A percentile compares a stretch with the other conserved stretches of the same genome.
Evolutionary conservation across 2,797 vertebrate genomes (phyloP).

Genomic region (Cyprinella venusta): DNA sequence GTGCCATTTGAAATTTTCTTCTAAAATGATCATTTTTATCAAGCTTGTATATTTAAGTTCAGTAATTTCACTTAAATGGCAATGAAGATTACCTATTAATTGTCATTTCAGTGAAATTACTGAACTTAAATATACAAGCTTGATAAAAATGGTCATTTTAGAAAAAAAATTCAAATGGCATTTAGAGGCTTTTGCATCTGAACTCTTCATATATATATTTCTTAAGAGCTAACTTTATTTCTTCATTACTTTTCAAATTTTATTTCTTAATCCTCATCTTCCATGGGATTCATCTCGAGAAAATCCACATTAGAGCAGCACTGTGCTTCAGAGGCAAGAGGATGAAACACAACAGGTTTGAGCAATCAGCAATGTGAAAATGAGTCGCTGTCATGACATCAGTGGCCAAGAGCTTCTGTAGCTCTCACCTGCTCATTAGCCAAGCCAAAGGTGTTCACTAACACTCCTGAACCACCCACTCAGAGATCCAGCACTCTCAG

Average conservation of each 20-base stretch:
- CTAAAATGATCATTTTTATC: too few relatives aligned
- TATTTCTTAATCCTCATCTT: neutral
- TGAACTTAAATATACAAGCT: too few relatives aligned
- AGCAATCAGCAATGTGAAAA: constrained; percentile 49
- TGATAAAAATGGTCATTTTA: too few relatives aligned
- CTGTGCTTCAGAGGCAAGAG: constrained; percentile 5
- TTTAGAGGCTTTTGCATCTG: too few relatives aligned
- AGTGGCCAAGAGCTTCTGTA: constrained; percentile 51
- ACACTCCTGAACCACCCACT: constrained; percentile 39
- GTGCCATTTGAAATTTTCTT: too few relatives aligned
- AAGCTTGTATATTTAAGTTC: too few relatives aligned
- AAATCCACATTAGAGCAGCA: neutral
- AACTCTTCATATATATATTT: too few relatives aligned
- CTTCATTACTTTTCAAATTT: neutral
- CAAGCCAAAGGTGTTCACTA: constrained; percentile 51
- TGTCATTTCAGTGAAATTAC: too few relatives aligned
- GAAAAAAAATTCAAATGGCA: too few relatives aligned
- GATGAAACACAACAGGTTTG: constrained; percentile 45
- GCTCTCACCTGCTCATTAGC: constrained; percentile 82
- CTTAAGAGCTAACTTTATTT: neutral
- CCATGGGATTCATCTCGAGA: neutral
- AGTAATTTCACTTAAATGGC: too few relatives aligned
- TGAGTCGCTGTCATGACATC: constrained; percentile 42
- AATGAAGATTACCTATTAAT: too few relatives aligned
- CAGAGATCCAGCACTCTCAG: constrained; percentile 71